Evolutionary conservation across 2,888 invertebrate genomes (phyloP).

Genomic region (Boloria selene): DNA sequence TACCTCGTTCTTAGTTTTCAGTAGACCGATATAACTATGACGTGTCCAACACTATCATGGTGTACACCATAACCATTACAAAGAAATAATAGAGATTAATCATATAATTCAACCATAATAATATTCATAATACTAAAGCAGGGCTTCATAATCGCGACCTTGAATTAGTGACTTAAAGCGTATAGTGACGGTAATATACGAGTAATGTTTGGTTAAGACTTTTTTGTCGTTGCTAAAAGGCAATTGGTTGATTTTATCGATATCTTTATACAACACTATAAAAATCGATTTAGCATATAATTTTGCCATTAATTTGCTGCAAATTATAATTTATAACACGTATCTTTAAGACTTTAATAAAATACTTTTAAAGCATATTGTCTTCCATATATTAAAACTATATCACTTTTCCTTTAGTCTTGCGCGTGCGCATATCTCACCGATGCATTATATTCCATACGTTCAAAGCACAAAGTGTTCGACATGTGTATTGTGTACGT

Average conservation of each 20-base stretch:
- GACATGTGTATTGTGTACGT: constrained; percentile 80
- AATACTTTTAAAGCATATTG: neutral
- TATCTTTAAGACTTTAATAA: constrained; percentile 9
- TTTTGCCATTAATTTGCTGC: too few relatives aligned
- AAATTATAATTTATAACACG: neutral
- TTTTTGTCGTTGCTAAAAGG: constrained; percentile 9
- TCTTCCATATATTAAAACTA: neutral
- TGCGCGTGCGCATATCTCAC: constrained; percentile 8
- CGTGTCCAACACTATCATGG: constrained; percentile 4
- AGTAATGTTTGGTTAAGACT: neutral
- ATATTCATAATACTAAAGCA: constrained; percentile 39
- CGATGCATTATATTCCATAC: constrained; percentile 37
- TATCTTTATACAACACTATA: too few relatives aligned
- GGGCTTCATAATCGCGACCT: constrained; percentile 43
- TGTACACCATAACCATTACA: constrained; percentile 19
- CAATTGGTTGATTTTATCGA: too few relatives aligned
- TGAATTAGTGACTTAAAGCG: constrained; percentile 47
- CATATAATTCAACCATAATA: constrained; percentile 37
- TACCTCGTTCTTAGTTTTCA: neutral
- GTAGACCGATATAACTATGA: neutral
- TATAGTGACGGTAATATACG: constrained; percentile 43
- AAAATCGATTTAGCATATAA: too few relatives aligned
- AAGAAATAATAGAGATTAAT: constrained; percentile 37
- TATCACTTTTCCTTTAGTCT: constrained; percentile 9
- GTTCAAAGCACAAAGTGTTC: constrained; percentile 57